Evolutionary conservation across 2,797 vertebrate genomes (phyloP), one percentile per base, ranked within the genome.

Genomic region (Manis javanica): DNA sequence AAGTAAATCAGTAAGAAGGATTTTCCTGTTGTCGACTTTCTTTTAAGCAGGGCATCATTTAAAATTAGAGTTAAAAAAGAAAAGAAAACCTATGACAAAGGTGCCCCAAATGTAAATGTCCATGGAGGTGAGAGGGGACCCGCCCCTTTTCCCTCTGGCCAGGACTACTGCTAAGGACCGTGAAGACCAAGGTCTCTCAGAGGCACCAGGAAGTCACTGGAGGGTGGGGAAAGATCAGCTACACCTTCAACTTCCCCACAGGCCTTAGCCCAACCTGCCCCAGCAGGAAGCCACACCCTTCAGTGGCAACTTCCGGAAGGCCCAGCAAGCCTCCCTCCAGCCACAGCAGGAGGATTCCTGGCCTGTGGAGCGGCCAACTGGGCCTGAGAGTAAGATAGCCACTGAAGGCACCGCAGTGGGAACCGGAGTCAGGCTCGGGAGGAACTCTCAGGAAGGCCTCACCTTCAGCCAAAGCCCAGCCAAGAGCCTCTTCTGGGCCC

Each of bases 221-320:
- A 51, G 31, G 23, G 39, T 4, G 24, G 29, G 86, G 39, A 29
- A 59, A 39, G 55, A 63, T 8, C 5, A 21, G 46, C 51, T 23
- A 12, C 63, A 78, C 79, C 74, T 74, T 49, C 79, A 46, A 11
- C 81, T 71, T 46, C 85, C 39, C 83, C 53, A 11, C 8, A 19
- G 68, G 71, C 77, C n/a, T 10, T 16, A 14, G 92, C 64, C 82
- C 77, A 78, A 90, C 94, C 87, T 92, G 90, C 81, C 61, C 31
- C 51, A 24, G 29, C 94, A 87, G 96, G 94, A 97, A 97, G 77
- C 81, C 95, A 86, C 94, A 88, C 85, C 92, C 90, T 87, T 92
- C 23, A 1, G 53, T 34, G 57, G 79, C 57, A 55, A 71, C 87
- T 93, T 95, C 93, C 68, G 23, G 81, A 95, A 91, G 74, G 91